These are phyloP conservation scores for Popillia japonica DNA, from an alignment of 1,140 invertebrate genomes.

Conservation along the genomic window DNA sequence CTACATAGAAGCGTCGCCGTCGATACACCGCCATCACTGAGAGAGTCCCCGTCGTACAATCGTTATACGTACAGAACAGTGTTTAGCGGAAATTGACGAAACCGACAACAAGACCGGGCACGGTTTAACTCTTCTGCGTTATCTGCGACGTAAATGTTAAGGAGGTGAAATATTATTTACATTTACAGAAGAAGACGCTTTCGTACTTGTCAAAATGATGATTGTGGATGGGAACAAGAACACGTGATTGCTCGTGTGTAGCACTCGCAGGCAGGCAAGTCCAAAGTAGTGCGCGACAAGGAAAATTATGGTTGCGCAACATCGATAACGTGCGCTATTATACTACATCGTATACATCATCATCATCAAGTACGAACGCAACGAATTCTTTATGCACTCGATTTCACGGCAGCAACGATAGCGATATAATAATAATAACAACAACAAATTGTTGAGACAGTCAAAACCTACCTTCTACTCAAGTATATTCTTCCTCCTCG, in stretches of 20 bases:
- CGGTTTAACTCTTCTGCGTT: too few relatives aligned
- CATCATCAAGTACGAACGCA: background rate
- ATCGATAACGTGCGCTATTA: background rate
- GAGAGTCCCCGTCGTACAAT: too few relatives aligned
- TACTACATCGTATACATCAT: background rate
- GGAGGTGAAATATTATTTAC: too few relatives aligned
- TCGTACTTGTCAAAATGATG: too few relatives aligned
- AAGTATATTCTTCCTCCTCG: background rate
- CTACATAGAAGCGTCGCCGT: too few relatives aligned
- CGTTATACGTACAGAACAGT: too few relatives aligned
- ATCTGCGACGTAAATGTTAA: too few relatives aligned
- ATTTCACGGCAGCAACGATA: background rate
- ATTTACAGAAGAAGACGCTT: too few relatives aligned
- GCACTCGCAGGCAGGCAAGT: background rate
- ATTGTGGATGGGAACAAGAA: too few relatives aligned
- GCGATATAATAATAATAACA: background rate
- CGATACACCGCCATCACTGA: too few relatives aligned
- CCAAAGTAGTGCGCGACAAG: background rate
- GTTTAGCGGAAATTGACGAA: too few relatives aligned
- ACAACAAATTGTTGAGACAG: background rate
- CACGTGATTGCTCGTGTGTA: background rate
- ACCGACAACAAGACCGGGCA: too few relatives aligned
- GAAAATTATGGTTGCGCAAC: constrained; percentile 1
- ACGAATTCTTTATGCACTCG: background rate
- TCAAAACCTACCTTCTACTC: background rate